A percentile compares a stretch with the other conserved stretches of the same genome.
Conservation (phyloP, 2,113 vertebrate species). For the Mellivora capensis region DNA sequence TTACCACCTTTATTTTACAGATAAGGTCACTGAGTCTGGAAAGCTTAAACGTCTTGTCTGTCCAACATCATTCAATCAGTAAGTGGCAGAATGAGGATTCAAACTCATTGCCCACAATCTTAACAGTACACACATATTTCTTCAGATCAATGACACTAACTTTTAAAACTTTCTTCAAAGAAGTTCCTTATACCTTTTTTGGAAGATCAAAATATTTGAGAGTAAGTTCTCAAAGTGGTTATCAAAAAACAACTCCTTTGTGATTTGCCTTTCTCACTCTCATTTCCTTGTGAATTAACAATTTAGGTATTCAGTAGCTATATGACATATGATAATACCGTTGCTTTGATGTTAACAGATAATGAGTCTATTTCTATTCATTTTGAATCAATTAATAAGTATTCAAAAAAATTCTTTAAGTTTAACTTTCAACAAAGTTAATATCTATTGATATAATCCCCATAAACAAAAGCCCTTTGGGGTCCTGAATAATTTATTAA, state of each 20-base stretch:
- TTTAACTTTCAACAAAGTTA: neutral
- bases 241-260: neutral
- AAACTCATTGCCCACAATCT: neutral
- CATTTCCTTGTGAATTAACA: neutral
- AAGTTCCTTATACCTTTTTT: neutral
- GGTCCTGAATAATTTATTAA: neutral
- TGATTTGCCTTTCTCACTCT: neutral
- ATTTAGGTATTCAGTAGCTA: neutral
- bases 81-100: neutral
- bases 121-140: neutral
- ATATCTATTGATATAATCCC: neutral
- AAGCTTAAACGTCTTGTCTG: neutral
- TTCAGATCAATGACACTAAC: neutral
- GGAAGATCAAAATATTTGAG: neutral
- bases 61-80: neutral
- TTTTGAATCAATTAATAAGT: conserved; percentile 9
- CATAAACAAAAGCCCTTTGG: neutral
- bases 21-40: neutral
- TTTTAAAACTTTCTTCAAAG: neutral
- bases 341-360: neutral
- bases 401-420: neutral
- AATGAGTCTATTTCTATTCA: neutral
- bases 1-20: neutral
- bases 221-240: neutral
- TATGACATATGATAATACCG: neutral